Evolutionary conservation across 1,140 invertebrate species (phyloP), one percentile per base, ranked within the genome.

Genomic region (Drosophila asahinai): DNA sequence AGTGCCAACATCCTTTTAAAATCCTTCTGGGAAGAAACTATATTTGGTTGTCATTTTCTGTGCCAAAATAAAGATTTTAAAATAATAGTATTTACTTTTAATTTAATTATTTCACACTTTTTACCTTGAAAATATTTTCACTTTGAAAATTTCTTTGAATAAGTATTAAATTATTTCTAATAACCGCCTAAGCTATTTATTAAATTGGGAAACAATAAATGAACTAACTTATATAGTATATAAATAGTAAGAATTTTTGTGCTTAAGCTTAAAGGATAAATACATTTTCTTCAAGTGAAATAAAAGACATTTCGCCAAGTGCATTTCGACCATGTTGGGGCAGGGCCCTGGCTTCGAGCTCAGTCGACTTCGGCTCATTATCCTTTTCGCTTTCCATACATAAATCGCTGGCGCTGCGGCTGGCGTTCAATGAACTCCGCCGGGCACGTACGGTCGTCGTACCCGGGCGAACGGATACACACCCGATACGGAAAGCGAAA

Each of bases 401-500:
- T 92, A 92, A 92, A 92, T 91, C 79, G 86, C 74, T 63, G 74
- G 62, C 30, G 68, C 81, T 73, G 55, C 68, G 68, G 40, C 58
- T 77, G 57, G 65, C 87, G 90, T 92, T 91, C 90, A 87, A 82
- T 92, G 90, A 92, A 90, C 90, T 83, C 76, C 79, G 80, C 67
- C 83, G 83, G 81, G 90, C 91, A 91, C 84, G 80, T 81, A 81
- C 83, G 84, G 82, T 91, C 83, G 82, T 87, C 83, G 84, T 74
- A 74, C 75, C 77, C 79, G 82, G 61, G 63, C 65, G 36, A 71
- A 57, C 40, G 81, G 80, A 92, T 92, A 92, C 91, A 92, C 87
- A 92, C 91, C 91, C 87, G 89, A 92, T 92, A 92, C 86, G 87
- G 86, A 92, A 92, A 92, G 91, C 91, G 91, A 92, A 92, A 92